Percentiles rank a stretch among this genome's conserved stretches.
These are phyloP conservation scores for Petrophora chlorosata DNA, from an alignment of 2,888 invertebrate genomes.

Conservation along the genomic window DNA sequence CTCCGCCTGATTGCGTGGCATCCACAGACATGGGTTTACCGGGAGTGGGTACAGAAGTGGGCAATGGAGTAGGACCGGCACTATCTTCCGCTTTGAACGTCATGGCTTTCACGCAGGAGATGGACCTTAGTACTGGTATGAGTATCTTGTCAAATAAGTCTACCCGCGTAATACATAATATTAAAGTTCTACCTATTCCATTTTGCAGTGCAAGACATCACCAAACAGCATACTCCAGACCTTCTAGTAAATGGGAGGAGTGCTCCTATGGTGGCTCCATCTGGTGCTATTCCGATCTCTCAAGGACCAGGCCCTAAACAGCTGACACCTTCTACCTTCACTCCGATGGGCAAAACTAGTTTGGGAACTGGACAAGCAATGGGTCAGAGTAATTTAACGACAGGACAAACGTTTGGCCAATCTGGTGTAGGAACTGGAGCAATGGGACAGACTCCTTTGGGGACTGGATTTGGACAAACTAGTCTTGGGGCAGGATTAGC, in stretches of 20 bases:
- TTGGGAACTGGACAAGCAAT: slow-evolving; percentile 15
- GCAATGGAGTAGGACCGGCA: slow-evolving; percentile 80
- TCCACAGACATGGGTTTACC: slow-evolving; percentile 54
- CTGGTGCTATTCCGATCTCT: slow-evolving; percentile 18
- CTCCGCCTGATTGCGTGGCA: slow-evolving; percentile 70
- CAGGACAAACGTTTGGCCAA: neutral
- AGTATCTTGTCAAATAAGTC: neutral
- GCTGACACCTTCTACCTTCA: slow-evolving; percentile 37
- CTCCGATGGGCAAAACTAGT: slow-evolving; percentile 26
- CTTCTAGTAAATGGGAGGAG: slow-evolving; percentile 64
- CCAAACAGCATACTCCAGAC: slow-evolving; percentile 65
- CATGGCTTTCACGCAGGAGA: slow-evolving; percentile 90
- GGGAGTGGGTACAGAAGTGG: slow-evolving; percentile 68
- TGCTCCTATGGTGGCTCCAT: slow-evolving; percentile 31
- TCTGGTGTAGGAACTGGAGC: neutral
- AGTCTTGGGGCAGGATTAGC: neutral
- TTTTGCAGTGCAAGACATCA: slow-evolving; percentile 39
- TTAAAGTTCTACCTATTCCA: neutral
- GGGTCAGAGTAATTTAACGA: neutral
- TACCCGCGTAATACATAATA: neutral
- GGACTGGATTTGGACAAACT: neutral
- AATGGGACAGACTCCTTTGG: neutral
- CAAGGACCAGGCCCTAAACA: slow-evolving; percentile 42
- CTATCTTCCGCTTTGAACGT: slow-evolving; percentile 91
- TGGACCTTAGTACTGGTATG: slow-evolving; percentile 75